Evolutionary conservation across 2,888 invertebrate species (phyloP).

Genomic region (Patella caerulea): DNA sequence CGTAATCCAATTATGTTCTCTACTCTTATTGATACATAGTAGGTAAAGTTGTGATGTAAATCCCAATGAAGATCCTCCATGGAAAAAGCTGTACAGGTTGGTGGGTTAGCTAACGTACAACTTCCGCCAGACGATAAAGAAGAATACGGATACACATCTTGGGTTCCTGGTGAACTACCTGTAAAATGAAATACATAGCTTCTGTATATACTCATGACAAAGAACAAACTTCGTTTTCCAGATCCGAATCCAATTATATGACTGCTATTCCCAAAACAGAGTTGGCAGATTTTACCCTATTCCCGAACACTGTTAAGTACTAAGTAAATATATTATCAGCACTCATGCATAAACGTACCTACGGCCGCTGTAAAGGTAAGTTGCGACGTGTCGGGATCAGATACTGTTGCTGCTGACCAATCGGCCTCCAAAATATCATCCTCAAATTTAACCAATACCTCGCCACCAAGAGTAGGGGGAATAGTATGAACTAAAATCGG

Average conservation of each 20-base stretch:
- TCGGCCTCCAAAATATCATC: slow-evolving; percentile 33
- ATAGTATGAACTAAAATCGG: slow-evolving; percentile 37
- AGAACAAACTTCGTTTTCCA: no score
- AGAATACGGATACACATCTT: no score
- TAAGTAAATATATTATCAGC: neutral
- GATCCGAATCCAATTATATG: no score
- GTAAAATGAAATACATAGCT: no score
- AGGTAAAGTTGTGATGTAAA: neutral
- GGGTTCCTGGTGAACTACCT: no score
- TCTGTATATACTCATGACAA: no score
- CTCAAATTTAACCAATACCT: slow-evolving; percentile 19
- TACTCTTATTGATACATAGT: neutral
- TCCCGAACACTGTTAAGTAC: no score
- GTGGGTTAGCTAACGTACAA: neutral
- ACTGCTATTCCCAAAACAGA: no score
- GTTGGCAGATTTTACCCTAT: no score
- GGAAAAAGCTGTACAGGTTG: neutral
- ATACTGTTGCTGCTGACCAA: slow-evolving; percentile 40
- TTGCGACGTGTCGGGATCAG: slow-evolving; percentile 39
- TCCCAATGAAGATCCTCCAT: neutral
- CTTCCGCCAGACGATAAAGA: no score
- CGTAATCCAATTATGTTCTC: neutral
- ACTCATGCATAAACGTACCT: slow-evolving; percentile 28
- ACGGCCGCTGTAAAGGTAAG: slow-evolving; percentile 37
- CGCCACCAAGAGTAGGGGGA: slow-evolving; percentile 31